Conservation (phyloP, 2,888 invertebrate genomes). For the Nomada fucata region DNA sequence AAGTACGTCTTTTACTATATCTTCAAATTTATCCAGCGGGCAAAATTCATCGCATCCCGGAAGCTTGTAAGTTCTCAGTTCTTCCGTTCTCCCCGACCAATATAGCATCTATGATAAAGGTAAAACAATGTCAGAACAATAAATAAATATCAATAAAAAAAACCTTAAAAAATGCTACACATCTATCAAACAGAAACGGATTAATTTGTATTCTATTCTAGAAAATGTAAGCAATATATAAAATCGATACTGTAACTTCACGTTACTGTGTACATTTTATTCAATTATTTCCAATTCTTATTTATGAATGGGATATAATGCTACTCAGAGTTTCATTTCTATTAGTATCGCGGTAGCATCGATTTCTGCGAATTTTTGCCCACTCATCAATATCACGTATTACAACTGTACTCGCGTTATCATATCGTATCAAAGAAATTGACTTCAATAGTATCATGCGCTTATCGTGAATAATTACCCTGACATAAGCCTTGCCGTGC, state of each 20-base stretch:
- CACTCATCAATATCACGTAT: no score
- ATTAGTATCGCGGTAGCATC: no score
- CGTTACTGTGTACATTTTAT: no score
- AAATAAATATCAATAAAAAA: background rate
- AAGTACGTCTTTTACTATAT: constrained; percentile 43
- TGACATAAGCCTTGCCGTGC: constrained; percentile 52
- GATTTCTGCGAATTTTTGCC: no score
- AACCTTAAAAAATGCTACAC: background rate
- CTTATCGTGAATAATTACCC: constrained; percentile 56
- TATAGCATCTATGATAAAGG: constrained; percentile 49
- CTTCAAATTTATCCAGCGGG: constrained; percentile 54
- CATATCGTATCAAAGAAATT: no score
- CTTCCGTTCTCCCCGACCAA: constrained; percentile 55
- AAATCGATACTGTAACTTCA: no score
- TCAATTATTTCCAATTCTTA: no score
- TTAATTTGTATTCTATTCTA: no score
- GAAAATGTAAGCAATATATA: no score
- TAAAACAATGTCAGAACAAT: background rate
- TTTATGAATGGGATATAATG: no score
- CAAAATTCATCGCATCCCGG: constrained; percentile 42
- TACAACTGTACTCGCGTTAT: background rate
- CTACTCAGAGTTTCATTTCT: no score
- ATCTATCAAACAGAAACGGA: background rate
- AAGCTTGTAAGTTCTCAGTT: constrained; percentile 51
- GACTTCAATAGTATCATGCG: no score